Conservation (phyloP, 2,797 vertebrate species). For the Gobio occitaniae region DNA sequence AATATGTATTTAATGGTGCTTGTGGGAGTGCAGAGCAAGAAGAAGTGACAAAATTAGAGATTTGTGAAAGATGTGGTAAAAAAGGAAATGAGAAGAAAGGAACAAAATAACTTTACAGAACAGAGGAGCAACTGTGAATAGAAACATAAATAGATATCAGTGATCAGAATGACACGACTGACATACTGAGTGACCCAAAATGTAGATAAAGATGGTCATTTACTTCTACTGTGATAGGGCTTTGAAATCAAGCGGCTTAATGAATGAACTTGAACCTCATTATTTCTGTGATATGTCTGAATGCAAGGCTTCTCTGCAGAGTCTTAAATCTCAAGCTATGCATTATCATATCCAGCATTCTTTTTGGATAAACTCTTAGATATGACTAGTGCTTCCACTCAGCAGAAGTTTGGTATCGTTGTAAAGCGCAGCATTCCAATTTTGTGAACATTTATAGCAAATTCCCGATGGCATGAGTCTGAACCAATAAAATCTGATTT, state of each 20-base stretch:
- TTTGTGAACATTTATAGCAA: no score
- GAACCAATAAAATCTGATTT: no score
- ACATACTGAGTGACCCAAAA: background rate
- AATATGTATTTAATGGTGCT: constrained; percentile 10
- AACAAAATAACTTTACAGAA: constrained; percentile 21
- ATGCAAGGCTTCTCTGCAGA: background rate
- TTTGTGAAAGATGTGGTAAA: constrained; percentile 1
- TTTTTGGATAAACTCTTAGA: background rate
- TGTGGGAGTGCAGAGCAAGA: background rate
- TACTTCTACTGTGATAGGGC: constrained; percentile 37
- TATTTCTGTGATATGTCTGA: constrained; percentile 11
- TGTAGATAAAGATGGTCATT: constrained; percentile 50
- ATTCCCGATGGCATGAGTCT: no score
- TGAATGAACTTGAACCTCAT: constrained; percentile 44
- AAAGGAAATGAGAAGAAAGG: constrained; percentile 47
- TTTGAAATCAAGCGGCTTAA: constrained; percentile 50
- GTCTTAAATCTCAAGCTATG: background rate
- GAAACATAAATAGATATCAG: constrained; percentile 49
- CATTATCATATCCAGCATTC: background rate
- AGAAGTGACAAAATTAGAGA: constrained; percentile 18
- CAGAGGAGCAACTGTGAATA: constrained; percentile 17
- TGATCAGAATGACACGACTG: constrained; percentile 40
- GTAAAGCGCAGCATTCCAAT: no score
- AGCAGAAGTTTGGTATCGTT: no score
- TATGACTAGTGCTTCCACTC: background rate